These are phyloP conservation scores for Sphyrna mokarran DNA, from an alignment of 2,113 vertebrate genomes.

Conservation along the genomic window DNA sequence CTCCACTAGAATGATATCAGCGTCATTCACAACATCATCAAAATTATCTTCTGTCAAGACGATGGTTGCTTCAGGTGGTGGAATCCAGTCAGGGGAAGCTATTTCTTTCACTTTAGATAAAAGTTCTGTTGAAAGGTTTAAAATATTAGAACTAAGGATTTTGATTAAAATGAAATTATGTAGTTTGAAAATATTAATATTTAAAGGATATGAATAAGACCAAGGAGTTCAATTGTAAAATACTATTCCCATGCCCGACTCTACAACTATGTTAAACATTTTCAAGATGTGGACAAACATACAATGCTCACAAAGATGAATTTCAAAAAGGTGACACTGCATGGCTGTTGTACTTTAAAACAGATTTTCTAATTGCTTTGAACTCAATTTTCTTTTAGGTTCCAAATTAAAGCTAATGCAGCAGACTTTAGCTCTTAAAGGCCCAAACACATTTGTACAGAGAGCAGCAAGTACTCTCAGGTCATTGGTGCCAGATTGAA, in stretches of 20 bases:
- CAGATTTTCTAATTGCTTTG: not conserved
- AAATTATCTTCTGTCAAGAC: constrained; percentile 90
- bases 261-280: not conserved
- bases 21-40: constrained; percentile 70
- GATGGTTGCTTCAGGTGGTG: constrained; percentile 82
- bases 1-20: constrained; percentile 93
- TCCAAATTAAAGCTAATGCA: not conserved
- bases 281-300: not conserved
- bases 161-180: not conserved
- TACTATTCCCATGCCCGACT: not conserved
- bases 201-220: not conserved
- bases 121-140: constrained; percentile 64
- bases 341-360: not conserved
- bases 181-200: not conserved
- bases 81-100: constrained; percentile 80
- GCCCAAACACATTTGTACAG: not conserved
- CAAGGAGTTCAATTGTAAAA: not conserved
- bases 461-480: not conserved
- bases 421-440: not conserved
- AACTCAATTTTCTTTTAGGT: not conserved
- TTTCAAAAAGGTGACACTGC: not conserved
- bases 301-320: not conserved
- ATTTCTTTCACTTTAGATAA: constrained; percentile 80
- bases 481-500: not conserved
- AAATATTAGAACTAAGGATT: not conserved